These are phyloP conservation scores for Mareca penelope DNA, from an alignment of 2,797 vertebrate species.

Conservation along the genomic window DNA sequence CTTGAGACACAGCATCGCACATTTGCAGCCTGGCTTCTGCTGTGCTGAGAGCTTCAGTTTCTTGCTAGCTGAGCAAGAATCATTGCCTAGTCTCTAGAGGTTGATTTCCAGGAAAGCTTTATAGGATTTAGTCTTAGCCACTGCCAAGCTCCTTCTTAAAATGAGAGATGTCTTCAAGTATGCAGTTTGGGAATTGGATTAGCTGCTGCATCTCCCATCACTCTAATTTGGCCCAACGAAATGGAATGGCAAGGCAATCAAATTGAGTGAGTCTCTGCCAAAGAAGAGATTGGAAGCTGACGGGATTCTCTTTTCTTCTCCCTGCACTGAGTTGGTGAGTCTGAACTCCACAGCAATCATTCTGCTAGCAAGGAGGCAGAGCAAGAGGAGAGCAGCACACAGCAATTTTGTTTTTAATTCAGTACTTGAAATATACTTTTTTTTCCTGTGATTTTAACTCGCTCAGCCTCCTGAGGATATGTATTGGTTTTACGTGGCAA, in stretches of 20 bases:
- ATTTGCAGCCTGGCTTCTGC: neutral
- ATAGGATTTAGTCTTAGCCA: neutral
- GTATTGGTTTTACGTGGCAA: too few relatives aligned
- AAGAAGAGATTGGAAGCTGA: neutral
- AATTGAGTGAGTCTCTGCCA: neutral
- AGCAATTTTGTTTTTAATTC: neutral
- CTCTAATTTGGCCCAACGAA: neutral
- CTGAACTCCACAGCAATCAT: neutral
- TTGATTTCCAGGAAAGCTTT: neutral
- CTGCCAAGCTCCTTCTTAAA: neutral
- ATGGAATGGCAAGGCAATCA: accelerated
- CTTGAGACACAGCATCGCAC: too few relatives aligned
- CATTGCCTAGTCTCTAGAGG: neutral
- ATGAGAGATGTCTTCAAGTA: neutral
- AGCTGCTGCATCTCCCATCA: neutral
- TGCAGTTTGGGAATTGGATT: neutral
- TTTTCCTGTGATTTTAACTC: neutral
- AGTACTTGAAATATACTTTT: neutral
- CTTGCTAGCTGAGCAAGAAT: neutral
- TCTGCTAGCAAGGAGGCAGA: neutral
- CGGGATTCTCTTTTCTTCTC: neutral
- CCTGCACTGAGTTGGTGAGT: neutral
- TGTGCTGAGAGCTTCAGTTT: neutral
- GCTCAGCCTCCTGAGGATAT: too few relatives aligned
- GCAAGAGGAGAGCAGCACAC: accelerated